A percentile compares a stretch with the other conserved stretches of the same genome.
Conservation (phyloP, 2,888 invertebrate species). For the Choristoneura rosaceana region DNA sequence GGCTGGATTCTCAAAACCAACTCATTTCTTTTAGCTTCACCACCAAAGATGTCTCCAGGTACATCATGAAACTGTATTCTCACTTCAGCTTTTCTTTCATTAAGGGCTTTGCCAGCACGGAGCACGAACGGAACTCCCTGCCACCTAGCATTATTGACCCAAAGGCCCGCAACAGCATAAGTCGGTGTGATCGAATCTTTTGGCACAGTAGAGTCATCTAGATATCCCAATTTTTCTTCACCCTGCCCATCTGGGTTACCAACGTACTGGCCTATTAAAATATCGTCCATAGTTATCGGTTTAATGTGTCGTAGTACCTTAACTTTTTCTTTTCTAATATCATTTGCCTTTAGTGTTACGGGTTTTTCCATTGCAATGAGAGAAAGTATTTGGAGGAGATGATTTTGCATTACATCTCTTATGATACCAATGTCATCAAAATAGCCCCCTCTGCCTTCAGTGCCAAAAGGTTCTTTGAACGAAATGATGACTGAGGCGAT, state of each 20-base stretch:
- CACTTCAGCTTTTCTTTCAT: conserved; percentile 99
- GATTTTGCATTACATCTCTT: conserved; percentile 99
- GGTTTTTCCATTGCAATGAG: conserved; percentile 99
- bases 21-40: conserved; percentile 96
- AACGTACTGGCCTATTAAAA: conserved; percentile 97
- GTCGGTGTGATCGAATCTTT: conserved; percentile 96
- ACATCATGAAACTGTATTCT: conserved; percentile 98
- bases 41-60: conserved; percentile 98
- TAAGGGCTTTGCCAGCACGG: conserved; percentile 98
- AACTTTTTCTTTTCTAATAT: conserved; percentile 98
- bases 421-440: conserved; percentile 99
- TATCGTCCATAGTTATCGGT: conserved; percentile 90
- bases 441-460: conserved; percentile 99
- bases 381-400: conserved; percentile 97
- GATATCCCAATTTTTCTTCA: conserved; percentile 93
- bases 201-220: conserved; percentile 98
- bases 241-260: conserved; percentile 93
- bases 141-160: conserved; percentile 99
- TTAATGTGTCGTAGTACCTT: conserved; percentile 96
- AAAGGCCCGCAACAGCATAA: conserved; percentile 94
- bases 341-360: conserved; percentile 96
- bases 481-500: conserved; percentile 97
- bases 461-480: conserved; percentile 99
- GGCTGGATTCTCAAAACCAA: conserved; percentile 99
- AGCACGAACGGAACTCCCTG: conserved; percentile 99